Percentiles rank a stretch among this genome's conserved stretches.
Evolutionary conservation across 2,113 vertebrate genomes (phyloP).

Genomic region (Aegypius monachus): DNA sequence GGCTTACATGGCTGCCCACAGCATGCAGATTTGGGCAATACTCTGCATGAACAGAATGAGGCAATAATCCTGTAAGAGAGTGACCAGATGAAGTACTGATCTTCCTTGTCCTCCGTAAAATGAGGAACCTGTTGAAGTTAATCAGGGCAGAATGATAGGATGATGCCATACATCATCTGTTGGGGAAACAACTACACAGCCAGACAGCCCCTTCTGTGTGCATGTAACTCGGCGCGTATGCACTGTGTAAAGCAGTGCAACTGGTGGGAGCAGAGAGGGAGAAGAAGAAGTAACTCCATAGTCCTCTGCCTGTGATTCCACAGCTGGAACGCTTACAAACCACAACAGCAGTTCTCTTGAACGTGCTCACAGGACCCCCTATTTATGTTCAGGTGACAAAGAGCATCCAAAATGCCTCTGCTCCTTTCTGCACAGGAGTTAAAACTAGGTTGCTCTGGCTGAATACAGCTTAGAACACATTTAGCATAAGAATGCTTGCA

Average conservation of each 20-base stretch:
- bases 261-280: neutral
- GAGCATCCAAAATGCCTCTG: neutral
- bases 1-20: neutral
- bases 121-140: neutral
- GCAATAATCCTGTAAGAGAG: neutral
- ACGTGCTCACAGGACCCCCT: neutral
- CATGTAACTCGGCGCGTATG: accelerated
- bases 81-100: neutral
- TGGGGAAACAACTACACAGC: neutral
- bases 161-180: neutral
- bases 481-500: neutral
- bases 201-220: neutral
- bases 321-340: neutral
- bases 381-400: neutral
- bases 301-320: neutral
- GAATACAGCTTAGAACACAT: neutral
- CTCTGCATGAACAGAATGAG: neutral
- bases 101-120: neutral
- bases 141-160: slow-evolving; percentile 16
- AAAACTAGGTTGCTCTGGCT: neutral
- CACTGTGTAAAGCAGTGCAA: neutral
- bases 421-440: neutral
- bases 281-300: neutral
- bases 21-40: neutral
- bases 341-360: neutral